phyloP scores from a whole-genome alignment of 1,140 invertebrate species.

The Papilio polytes region DNA sequence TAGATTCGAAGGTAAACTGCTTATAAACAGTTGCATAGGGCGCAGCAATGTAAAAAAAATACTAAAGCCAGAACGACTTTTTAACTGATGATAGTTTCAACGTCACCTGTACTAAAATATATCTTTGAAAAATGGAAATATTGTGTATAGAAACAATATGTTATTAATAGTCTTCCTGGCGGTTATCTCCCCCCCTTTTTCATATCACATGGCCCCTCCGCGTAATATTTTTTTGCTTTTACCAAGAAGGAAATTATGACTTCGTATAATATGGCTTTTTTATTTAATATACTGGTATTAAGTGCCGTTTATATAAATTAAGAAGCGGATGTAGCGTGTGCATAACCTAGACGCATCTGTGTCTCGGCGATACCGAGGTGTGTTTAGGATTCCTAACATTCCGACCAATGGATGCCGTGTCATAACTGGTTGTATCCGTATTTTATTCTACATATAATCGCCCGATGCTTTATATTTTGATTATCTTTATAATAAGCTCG shows the following conservation, averaged over 20 bases:
- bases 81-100: background rate
- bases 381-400: conserved; percentile 35
- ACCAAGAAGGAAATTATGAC: too few relatives aligned
- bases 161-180: too few relatives aligned
- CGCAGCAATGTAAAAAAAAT: background rate
- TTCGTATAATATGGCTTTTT: background rate
- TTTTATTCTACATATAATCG: conserved; percentile 30
- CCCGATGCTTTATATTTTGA: background rate
- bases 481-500: background rate
- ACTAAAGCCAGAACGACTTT: background rate
- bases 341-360: conserved; percentile 31
- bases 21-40: background rate
- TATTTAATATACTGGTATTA: background rate
- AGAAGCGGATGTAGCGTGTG: conserved; percentile 31
- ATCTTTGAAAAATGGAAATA: background rate
- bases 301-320: background rate
- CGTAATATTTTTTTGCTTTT: too few relatives aligned
- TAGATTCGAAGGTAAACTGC: conserved; percentile 7
- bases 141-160: too few relatives aligned
- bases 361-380: conserved; percentile 18
- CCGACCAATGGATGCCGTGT: conserved; percentile 18
- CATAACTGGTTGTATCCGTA: conserved; percentile 36
- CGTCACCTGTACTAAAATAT: background rate
- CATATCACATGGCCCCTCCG: too few relatives aligned
- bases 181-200: too few relatives aligned